Evolutionary conservation across 2,888 invertebrate species (phyloP).

Genomic region (Pachycephus smyrnensis): DNA sequence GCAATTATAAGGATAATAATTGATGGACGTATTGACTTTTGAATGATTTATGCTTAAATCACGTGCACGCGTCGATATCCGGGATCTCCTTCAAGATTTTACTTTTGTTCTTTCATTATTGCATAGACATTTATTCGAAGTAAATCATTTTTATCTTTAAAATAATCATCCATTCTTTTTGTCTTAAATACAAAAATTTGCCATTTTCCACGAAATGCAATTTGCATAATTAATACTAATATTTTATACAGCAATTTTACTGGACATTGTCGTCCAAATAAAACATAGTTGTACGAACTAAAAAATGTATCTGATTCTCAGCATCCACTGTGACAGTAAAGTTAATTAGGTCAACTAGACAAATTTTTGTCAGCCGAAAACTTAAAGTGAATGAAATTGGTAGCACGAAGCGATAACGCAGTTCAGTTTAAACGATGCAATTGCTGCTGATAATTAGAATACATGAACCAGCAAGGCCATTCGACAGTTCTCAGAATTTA

Average conservation of each 20-base stretch:
- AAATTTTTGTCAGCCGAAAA: not conserved
- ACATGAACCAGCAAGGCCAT: not conserved
- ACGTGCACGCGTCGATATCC: not conserved
- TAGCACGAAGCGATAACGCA: not conserved
- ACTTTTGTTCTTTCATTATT: not conserved
- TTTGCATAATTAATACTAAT: too few species aligned
- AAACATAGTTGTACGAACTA: too few species aligned
- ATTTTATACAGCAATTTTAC: too few species aligned
- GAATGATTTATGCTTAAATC: not conserved
- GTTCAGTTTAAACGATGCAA: not conserved
- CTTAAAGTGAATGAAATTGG: not conserved
- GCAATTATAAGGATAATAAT: not conserved
- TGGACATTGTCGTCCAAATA: too few species aligned
- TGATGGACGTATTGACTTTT: not conserved
- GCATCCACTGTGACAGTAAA: not conserved
- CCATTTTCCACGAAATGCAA: too few species aligned
- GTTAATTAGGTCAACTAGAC: not conserved
- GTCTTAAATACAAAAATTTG: too few species aligned
- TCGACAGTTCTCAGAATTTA: not conserved
- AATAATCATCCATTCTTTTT: too few species aligned
- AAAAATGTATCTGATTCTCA: too few species aligned
- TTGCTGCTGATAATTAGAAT: not conserved
- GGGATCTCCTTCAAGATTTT: not conserved
- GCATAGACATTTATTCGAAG: not conserved
- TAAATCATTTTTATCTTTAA: too few species aligned